Evolutionary conservation across 1,140 invertebrate species (phyloP).

Genomic region (Hormaphis cornu): DNA sequence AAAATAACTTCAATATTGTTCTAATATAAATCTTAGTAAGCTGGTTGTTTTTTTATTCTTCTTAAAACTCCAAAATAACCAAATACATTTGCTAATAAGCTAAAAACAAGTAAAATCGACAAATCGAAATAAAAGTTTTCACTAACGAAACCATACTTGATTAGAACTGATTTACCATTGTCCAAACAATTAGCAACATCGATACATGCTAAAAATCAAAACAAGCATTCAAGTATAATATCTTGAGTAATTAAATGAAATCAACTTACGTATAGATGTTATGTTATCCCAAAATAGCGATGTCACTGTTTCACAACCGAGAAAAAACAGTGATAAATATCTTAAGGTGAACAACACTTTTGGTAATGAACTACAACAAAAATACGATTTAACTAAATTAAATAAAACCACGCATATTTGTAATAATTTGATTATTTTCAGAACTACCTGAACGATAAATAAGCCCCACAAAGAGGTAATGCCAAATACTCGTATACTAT

Average conservation of each 20-base stretch:
- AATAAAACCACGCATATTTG: background rate
- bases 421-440: background rate
- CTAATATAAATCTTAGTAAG: background rate
- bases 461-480: conserved; percentile 54
- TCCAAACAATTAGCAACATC: conserved; percentile 10
- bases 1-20: too few relatives aligned
- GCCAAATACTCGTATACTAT: conserved; percentile 55
- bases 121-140: background rate
- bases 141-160: conserved; percentile 3
- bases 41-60: conserved; percentile 18
- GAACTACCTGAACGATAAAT: conserved; percentile 49
- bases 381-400: background rate
- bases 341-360: conserved; percentile 48
- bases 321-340: conserved; percentile 59
- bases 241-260: too few relatives aligned
- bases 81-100: background rate
- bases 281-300: conserved; percentile 57
- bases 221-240: background rate
- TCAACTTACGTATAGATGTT: conserved; percentile 47
- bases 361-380: conserved; percentile 41
- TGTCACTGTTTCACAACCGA: conserved; percentile 56
- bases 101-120: background rate
- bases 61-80: conserved; percentile 4
- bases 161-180: conserved; percentile 8
- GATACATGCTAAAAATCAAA: background rate